Evolutionary conservation across 2,113 vertebrate genomes (phyloP), one percentile per base, ranked within the genome.

Genomic region (Odocoileus hemionus): DNA sequence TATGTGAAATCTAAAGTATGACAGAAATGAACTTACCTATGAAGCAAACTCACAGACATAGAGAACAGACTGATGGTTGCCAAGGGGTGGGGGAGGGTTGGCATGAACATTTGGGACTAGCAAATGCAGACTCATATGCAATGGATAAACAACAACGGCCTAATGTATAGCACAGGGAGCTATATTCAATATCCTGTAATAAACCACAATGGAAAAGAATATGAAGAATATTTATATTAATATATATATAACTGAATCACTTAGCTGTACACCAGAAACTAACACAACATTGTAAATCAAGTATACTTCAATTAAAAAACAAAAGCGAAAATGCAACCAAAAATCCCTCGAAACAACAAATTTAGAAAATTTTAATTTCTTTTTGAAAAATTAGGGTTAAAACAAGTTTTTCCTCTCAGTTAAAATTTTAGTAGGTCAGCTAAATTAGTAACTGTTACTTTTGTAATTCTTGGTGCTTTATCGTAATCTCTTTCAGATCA

Each of bases 401-500:
- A 93, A 36, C 55, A 94, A 82, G 2, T 85, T 85, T 97, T 95
- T 91, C 47, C 76, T 90, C 43, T 95, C 7, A 90, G 94, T 88
- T 85, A 88, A 74, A 39, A 79, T 91, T 88, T 95, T 85, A 87
- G 21, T 94, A 85, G 43, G 13, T 70, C 80, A 79, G 88, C 10
- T 91, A 92, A 67, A 84, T 92, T 86, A 96, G 82, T 86, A 94
- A 91, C 30, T 13, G n/a, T 90, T 16, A 55, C 91, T 94, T 96
- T 33, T 94, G 0, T 85, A 88, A 85, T 87, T 91, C n/a, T 19
- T 55, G 21, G 3, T 85, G n/a, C n/a, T 94, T 52, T 93, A 10
- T 70, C 11, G 1, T 92, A 88, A 33, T 94, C 92, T 86, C n/a
- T 85, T 92, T 94, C 60, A 21, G 43, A 76, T 92, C 21, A 82